These are phyloP conservation scores for Myripristis jacobus DNA, from an alignment of 2,797 vertebrate species.

Conservation along the genomic window DNA sequence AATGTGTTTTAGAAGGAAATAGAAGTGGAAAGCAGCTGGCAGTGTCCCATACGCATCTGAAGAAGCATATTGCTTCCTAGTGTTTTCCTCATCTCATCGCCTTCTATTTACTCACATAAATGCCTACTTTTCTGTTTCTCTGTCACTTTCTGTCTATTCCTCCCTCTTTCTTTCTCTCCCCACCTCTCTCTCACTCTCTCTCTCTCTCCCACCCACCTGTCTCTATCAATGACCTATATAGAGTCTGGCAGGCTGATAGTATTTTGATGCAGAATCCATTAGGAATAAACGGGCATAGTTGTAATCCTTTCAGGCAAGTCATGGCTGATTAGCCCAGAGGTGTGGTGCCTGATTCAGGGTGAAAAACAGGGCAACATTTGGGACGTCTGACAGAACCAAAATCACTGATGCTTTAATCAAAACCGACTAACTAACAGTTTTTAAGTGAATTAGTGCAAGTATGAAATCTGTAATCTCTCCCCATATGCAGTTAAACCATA, in stretches of 20 bases:
- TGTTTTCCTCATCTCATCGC: background rate
- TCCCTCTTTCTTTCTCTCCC: background rate
- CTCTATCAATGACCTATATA: conserved; percentile 51
- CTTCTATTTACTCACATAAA: background rate
- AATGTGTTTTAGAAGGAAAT: background rate
- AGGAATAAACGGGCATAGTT: conserved; percentile 36
- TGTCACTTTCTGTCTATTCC: background rate
- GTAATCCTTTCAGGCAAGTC: conserved; percentile 47
- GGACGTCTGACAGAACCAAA: no score
- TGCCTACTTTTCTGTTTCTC: background rate
- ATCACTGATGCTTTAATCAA: no score
- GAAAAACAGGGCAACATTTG: no score
- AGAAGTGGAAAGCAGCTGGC: background rate
- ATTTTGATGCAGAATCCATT: conserved; percentile 51
- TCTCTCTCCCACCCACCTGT: conserved; percentile 3
- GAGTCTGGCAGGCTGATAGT: conserved; percentile 47
- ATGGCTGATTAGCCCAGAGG: conserved; percentile 42
- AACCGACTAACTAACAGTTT: no score
- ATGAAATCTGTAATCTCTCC: no score
- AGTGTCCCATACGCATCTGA: no score
- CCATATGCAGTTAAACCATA: no score
- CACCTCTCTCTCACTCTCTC: background rate
- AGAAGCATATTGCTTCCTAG: no score
- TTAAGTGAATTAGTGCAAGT: no score
- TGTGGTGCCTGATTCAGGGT: conserved; percentile 1